A percentile compares a stretch with the other conserved stretches of the same genome.
Evolutionary conservation across 2,797 vertebrate genomes (phyloP).

Genomic region (Cynopterus sphinx): DNA sequence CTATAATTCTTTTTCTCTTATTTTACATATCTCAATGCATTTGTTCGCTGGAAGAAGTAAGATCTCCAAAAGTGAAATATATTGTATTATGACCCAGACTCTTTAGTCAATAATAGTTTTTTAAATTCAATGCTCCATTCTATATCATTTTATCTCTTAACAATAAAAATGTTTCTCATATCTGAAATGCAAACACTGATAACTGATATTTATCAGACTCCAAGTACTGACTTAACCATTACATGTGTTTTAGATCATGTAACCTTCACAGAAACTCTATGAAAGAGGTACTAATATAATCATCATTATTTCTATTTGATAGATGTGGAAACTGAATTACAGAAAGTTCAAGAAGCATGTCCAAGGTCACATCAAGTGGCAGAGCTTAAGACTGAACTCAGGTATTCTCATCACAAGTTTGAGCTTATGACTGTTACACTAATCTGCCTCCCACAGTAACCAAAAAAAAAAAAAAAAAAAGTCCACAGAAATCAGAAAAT

Average conservation of each 20-base stretch:
- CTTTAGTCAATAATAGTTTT: neutral
- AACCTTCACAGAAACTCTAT: neutral
- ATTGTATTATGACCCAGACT: neutral
- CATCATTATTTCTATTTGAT: neutral
- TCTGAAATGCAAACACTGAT: neutral
- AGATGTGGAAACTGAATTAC: neutral
- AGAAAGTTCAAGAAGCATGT: neutral
- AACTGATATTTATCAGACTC: neutral
- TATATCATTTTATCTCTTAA: neutral
- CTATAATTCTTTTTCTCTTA: neutral
- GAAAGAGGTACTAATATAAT: neutral
- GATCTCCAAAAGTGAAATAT: neutral
- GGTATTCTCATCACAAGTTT: neutral
- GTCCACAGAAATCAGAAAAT: constrained; percentile 20
- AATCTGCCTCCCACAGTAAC: neutral
- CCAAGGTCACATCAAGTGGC: neutral
- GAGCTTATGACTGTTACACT: neutral
- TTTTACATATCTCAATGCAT: neutral
- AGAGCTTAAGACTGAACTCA: neutral
- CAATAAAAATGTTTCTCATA: neutral
- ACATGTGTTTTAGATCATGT: neutral
- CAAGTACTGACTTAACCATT: neutral
- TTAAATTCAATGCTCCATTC: neutral
- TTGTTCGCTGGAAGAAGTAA: neutral
- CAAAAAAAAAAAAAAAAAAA: neutral